Percentiles rank a stretch among this genome's conserved stretches.
phyloP scores from a whole-genome alignment of 2,888 invertebrate genomes.

The Gibbula magus region DNA sequence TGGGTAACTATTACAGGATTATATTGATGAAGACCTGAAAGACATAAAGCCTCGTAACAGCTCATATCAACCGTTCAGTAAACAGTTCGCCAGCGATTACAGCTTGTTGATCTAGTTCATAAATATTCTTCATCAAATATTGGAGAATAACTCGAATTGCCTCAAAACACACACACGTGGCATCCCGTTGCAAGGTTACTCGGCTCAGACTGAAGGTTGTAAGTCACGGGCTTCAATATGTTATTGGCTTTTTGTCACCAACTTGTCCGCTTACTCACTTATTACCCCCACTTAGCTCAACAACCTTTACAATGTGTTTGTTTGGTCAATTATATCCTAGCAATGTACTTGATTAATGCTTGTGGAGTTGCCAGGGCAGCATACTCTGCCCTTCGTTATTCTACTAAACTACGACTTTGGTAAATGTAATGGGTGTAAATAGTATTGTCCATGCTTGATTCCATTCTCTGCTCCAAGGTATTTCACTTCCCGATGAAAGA shows the following conservation, averaged over 20 bases:
- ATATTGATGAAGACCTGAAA: too few relatives aligned
- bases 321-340: conserved; percentile 3
- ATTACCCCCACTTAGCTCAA: background rate
- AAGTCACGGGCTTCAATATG: background rate
- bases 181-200: background rate
- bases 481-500: too few relatives aligned
- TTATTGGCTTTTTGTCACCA: background rate
- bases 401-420: too few relatives aligned
- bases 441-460: too few relatives aligned
- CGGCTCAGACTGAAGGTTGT: background rate
- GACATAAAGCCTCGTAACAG: background rate
- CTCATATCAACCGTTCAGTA: background rate
- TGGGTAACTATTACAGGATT: too few relatives aligned
- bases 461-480: too few relatives aligned
- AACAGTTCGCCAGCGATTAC: background rate
- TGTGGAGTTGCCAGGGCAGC: background rate
- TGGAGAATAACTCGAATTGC: background rate
- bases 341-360: conserved; percentile 4
- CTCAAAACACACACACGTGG: background rate
- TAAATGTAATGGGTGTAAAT: too few relatives aligned
- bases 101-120: background rate
- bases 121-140: background rate
- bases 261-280: background rate
- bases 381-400: too few relatives aligned
- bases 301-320: background rate